Conservation (phyloP, 2,888 invertebrate genomes). For the Drosophila mimica region DNA sequence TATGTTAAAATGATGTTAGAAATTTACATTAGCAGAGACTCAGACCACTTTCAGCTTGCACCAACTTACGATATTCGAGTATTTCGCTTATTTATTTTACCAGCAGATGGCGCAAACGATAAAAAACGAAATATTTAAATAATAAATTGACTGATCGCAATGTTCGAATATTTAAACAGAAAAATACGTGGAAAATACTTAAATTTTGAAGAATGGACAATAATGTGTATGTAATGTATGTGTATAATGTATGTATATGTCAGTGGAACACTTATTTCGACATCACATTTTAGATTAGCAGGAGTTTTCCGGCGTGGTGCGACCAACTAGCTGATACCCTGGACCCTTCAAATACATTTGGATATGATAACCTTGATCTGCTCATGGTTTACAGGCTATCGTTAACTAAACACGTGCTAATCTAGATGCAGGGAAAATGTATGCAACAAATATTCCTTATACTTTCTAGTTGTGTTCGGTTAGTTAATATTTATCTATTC, state of each 20-base stretch:
- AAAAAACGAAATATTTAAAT: neutral
- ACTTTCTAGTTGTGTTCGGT: neutral
- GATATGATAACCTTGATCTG: neutral
- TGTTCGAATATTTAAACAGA: neutral
- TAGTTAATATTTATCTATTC: neutral
- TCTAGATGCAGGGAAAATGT: too few relatives aligned
- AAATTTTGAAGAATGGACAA: neutral
- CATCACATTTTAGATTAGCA: neutral
- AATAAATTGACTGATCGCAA: neutral
- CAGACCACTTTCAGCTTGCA: neutral
- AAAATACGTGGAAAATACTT: neutral
- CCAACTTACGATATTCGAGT: slow-evolving; percentile 28
- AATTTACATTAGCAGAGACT: slow-evolving; percentile 2
- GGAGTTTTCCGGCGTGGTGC: neutral
- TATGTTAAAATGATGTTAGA: neutral
- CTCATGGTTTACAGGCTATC: too few relatives aligned
- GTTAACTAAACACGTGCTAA: too few relatives aligned
- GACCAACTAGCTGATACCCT: neutral
- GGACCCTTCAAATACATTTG: neutral
- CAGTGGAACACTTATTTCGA: neutral
- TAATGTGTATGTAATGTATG: neutral
- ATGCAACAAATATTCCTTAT: too few relatives aligned
- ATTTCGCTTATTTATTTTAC: neutral
- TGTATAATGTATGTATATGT: neutral
- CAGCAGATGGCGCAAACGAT: slow-evolving; percentile 7